Conservation (phyloP, 2,113 vertebrate species). For the Accipiter cooperii region DNA sequence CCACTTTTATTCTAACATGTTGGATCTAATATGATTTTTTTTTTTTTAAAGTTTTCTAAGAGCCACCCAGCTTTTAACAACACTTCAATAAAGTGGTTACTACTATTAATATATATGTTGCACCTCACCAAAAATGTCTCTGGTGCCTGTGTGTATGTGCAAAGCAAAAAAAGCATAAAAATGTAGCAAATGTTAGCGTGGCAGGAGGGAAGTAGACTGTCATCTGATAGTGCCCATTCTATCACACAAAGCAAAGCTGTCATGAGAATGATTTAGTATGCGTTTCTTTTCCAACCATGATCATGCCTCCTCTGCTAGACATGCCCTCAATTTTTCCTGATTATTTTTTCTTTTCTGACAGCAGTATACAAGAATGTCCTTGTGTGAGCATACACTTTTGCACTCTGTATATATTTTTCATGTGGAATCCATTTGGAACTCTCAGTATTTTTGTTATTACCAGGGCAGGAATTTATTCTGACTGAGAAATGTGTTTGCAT, state of each 20-base stretch:
- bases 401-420: background rate
- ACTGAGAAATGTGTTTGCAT: background rate
- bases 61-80: background rate
- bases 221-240: background rate
- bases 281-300: background rate
- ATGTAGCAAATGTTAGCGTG: background rate
- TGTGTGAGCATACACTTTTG: background rate
- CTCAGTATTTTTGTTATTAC: background rate
- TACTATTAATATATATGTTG: background rate
- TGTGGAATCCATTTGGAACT: background rate
- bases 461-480: background rate
- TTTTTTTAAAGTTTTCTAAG: background rate
- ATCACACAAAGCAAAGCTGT: constrained; percentile 26
- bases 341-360: background rate
- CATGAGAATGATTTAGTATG: background rate
- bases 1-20: background rate
- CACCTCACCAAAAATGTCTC: background rate
- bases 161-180: background rate
- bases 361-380: background rate
- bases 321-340: background rate
- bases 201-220: background rate
- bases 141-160: background rate
- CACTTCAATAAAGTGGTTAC: background rate
- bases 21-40: background rate
- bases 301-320: background rate